phyloP scores from a whole-genome alignment of 2,888 invertebrate genomes.

The Hemithea aestivaria region DNA sequence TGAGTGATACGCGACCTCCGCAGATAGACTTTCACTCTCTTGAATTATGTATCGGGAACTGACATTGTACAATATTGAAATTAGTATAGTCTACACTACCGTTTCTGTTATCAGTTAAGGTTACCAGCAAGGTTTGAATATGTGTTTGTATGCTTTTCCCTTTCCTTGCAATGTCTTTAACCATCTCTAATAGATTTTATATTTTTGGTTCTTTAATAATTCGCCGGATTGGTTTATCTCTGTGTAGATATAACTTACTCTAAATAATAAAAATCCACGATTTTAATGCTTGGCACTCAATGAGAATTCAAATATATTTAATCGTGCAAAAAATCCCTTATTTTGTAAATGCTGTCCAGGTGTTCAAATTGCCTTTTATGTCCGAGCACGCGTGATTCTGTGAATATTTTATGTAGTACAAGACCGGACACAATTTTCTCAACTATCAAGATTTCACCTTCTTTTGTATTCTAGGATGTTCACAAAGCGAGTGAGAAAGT shows the following conservation, averaged over 20 bases:
- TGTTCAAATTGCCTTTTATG: not conserved
- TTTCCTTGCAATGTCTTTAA: too few relatives aligned
- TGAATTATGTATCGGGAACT: constrained; percentile 18
- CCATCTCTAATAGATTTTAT: too few relatives aligned
- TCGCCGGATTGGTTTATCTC: too few relatives aligned
- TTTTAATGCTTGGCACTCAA: too few relatives aligned
- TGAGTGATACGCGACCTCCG: constrained; percentile 26
- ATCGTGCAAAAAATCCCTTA: too few relatives aligned
- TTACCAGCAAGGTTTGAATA: constrained; percentile 5
- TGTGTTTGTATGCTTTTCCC: not conserved
- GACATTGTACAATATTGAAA: constrained; percentile 17
- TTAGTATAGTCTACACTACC: not conserved
- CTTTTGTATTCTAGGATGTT: constrained; percentile 56
- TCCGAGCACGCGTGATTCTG: constrained; percentile 13
- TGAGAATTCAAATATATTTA: too few relatives aligned
- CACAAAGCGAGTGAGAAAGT: constrained; percentile 41
- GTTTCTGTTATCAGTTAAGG: constrained; percentile 6
- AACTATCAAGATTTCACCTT: constrained; percentile 57
- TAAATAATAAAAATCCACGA: too few relatives aligned
- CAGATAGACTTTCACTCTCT: constrained; percentile 27
- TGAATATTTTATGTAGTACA: constrained; percentile 30
- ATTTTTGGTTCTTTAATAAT: too few relatives aligned
- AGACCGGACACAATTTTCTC: constrained; percentile 43
- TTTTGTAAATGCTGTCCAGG: too few relatives aligned
- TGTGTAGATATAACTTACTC: too few relatives aligned